phyloP scores from a whole-genome alignment of 2,113 vertebrate species.

The Poecile atricapillus region DNA sequence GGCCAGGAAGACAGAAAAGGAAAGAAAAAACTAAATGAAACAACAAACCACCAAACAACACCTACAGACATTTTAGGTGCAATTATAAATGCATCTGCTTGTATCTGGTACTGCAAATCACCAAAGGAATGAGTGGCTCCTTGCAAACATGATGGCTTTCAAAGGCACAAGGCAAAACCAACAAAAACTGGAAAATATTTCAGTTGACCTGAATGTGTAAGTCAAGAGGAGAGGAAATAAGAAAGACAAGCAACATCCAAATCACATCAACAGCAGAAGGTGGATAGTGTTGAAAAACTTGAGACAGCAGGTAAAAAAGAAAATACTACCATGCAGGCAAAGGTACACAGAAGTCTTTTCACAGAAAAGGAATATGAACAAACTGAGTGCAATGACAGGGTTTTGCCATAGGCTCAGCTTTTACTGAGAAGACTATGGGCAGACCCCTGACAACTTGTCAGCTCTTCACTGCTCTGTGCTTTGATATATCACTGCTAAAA shows the following conservation, averaged over 20 bases:
- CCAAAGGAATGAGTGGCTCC: not conserved
- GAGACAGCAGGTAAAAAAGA: not conserved
- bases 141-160: not conserved
- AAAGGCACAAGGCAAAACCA: not conserved
- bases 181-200: not conserved
- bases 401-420: not conserved
- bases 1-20: not conserved
- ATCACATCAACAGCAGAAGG: not conserved
- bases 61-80: not conserved
- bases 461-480: not conserved
- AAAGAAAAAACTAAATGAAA: not conserved
- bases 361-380: not conserved
- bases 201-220: not conserved
- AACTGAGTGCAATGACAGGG: not conserved
- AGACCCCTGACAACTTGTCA: not conserved
- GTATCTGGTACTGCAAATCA: not conserved
- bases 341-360: not conserved
- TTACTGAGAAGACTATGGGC: not conserved
- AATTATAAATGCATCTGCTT: not conserved
- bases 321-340: not conserved
- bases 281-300: not conserved
- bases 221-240: not conserved
- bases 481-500: not conserved
- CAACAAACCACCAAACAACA: not conserved
- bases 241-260: not conserved